Evolutionary conservation across 2,113 vertebrate species (phyloP), one percentile per base, ranked within the genome.

Genomic region (Gulo gulo): DNA sequence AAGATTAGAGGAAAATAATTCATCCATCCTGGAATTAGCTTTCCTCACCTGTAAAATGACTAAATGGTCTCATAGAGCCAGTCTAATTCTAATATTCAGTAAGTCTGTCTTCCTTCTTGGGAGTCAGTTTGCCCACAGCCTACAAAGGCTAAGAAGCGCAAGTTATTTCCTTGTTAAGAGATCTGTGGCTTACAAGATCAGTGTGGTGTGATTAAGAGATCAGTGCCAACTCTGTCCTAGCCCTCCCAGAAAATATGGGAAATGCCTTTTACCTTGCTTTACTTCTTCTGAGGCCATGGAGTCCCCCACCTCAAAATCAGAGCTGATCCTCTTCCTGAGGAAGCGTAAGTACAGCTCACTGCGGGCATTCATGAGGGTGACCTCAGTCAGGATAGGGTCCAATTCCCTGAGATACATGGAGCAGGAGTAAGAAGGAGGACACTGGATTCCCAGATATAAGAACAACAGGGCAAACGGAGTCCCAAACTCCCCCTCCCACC

Each of bases 291-390:
- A 97, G 50, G 99, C 99, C 95, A 98, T 97, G 23, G 99, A 99
- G 92, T 99, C 99, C 50, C 99, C 99, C 93, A 99, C 99, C 97
- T 99, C 99, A 97, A 99, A 99, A 98, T 99, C 99, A 0, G 99
- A 98, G 50, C 98, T 98, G 89, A 99, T 99, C 47, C 99, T 99
- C 11, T 99, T 99, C 84, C 99, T 99, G 97, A 99, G 97, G 98
- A 99, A 99, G 67, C 99, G 99, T 94, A 99, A 94, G 98, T 99
- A 99, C n/a, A 99, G 99, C 97, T 99, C 99, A 0, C 99, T 99
- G 73, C 99, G 99, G 2, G 99, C 99, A 0, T 99, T 99, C 99
- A 99, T 99, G 97, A 99, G 97, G 18, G 99, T 99, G n/a, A 99
- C 99, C 96, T 99, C 99, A 47, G 99, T 98, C 96, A 99, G 98